Base-by-base conservation (phyloP, 2,797 vertebrate genomes). In the Delichon dasypus region DNA sequence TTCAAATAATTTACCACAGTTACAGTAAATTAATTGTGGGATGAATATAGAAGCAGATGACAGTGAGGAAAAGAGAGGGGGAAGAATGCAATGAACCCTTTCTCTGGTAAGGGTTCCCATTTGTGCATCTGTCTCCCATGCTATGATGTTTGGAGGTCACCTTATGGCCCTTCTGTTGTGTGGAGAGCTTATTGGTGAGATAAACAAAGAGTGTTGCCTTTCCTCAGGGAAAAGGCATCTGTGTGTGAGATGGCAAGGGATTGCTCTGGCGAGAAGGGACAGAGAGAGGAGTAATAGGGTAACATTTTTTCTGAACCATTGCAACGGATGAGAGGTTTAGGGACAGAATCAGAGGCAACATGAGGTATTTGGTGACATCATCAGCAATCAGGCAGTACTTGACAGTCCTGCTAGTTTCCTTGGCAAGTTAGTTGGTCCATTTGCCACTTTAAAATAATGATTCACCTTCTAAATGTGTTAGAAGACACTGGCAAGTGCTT, bases 1-100 rank as follows among this genome's bases (percentile, higher is more conserved):
- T 89, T 94, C 50, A 90, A 88, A 70, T 75, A 7, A 66, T 74
- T 91, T 91, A 61, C 32, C 4, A 47, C 22, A 50, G 47, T 82
- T 87, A 61, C 5, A 93, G 57, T 55, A 38, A 78, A 79, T 93
- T 92, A 93, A 87, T 85, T 67, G 26, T 65, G 67, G 19, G 13
- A 90, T 72, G 34, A 94, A 90, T 85, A 58, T 10, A 72, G 44
- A 68, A 80, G 21, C n/a, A 81, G 22, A 78, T 1, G 1, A 38
- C 19, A 79, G 29, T 19, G 19, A 85, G 10, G 79, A 61, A 60
- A 77, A 79, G 13, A 13, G 21, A 44, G 8, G 3, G 19, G 11
- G 10, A 75, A 30, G 4, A 40, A 50, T 32, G 11, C 0, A 1
- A 32, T 73, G 38, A 71, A 44, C 2, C 29, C 16, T 34, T 5